Base-by-base conservation (phyloP, 2,797 vertebrate species). In the Labroides dimidiatus region DNA sequence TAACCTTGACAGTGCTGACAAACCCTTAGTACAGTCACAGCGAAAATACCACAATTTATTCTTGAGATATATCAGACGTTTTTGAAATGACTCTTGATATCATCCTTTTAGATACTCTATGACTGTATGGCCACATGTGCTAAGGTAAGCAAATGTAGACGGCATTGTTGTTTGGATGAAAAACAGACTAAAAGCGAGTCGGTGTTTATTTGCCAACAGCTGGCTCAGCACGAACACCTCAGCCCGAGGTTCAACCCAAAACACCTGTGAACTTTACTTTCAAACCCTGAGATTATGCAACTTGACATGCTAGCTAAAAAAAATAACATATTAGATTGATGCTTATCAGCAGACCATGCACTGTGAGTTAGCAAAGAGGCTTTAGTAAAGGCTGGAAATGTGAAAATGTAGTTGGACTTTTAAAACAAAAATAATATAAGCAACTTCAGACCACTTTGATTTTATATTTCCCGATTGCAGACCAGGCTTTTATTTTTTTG, bases 181-280 rank as follows among this genome's bases (percentile, higher is more conserved):
- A 91, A 92, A 92, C 86, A 91, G 43, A 74, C 54, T 43, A 59
- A 57, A 82, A 45, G 75, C 78, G 66, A 53, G 77, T 54, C 51
- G 53, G 56, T 92, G 90, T 93, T 93, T 93, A 89, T 90, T 72
- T 88, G 80, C 76, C 72, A 89, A 92, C 88, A 90, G 81, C 82
- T 79, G 61, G 39, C 76, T 81, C 77, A 75, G 86, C 83, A 64
- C 65, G 51, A 62, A 73, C 55, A 51, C 61, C 41, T 61, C 53
- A 72, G 53, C 9, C 41, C 27, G 47, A 88, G 87, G 85, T 84
- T 90, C 64, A 86, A 92, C 89, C 73, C 67, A 82, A 90, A 92
- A 93, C 92, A 91, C 53, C 13, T 13, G 52, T 92, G 85, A 92
- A 91, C 86, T 92, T 90, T 90, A 88, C 65, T 62, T 76, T 54